A percentile compares a stretch with the other conserved stretches of the same genome.
Conservation (phyloP, 2,113 vertebrate species). For the Pelusios castaneus region DNA sequence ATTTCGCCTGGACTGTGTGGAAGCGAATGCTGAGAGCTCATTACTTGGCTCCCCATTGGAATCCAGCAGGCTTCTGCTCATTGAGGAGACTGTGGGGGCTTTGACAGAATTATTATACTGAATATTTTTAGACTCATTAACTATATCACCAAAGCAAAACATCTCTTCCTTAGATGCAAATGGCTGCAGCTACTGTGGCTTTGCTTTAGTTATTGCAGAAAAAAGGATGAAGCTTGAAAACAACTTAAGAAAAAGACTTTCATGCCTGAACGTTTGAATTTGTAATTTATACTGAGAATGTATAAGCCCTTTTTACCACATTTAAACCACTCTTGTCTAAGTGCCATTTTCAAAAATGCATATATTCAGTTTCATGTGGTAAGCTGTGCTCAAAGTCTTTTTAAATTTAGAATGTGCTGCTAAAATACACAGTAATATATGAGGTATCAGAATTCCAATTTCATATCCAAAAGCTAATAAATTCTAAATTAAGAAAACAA, state of each 20-base stretch:
- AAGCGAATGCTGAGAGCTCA: slow-evolving; percentile 89
- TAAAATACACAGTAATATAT: slow-evolving; percentile 44
- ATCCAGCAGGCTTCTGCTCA: slow-evolving; percentile 89
- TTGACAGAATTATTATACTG: slow-evolving; percentile 94
- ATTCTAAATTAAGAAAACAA: slow-evolving; percentile 43
- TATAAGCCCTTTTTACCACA: slow-evolving; percentile 63
- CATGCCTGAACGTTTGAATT: slow-evolving; percentile 81
- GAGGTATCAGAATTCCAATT: slow-evolving; percentile 34
- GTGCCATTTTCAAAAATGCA: slow-evolving; percentile 69
- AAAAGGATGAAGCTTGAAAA: slow-evolving; percentile 84
- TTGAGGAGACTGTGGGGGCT: slow-evolving; percentile 89
- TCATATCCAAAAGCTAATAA: slow-evolving; percentile 27
- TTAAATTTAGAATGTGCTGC: slow-evolving; percentile 11
- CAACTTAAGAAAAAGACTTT: slow-evolving; percentile 80
- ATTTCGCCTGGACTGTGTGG: slow-evolving; percentile 88
- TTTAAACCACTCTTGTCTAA: slow-evolving; percentile 69
- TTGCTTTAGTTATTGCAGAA: slow-evolving; percentile 88
- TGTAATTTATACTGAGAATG: slow-evolving; percentile 68
- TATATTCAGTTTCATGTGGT: slow-evolving; percentile 49
- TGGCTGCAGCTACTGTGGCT: slow-evolving; percentile 84
- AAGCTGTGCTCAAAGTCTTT: slow-evolving; percentile 50
- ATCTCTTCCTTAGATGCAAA: slow-evolving; percentile 88
- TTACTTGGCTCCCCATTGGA: slow-evolving; percentile 91
- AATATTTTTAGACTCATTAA: slow-evolving; percentile 95
- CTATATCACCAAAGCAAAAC: slow-evolving; percentile 92